Conservation (phyloP, 2,113 vertebrate genomes). For the Malurus elegans region DNA sequence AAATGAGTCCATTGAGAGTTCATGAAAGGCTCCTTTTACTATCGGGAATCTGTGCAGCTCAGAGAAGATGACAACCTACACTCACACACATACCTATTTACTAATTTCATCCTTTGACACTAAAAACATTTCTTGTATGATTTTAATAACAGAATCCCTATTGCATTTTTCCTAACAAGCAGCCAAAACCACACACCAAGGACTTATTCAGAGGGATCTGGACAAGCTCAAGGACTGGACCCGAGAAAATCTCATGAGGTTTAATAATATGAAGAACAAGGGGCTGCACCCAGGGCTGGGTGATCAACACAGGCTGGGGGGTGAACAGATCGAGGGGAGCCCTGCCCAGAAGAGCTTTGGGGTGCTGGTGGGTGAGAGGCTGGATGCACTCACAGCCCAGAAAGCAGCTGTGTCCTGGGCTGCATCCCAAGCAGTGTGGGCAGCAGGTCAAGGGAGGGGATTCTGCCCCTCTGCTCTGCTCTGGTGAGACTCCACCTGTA, state of each 20-base stretch:
- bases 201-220: not conserved
- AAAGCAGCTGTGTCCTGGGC: not conserved
- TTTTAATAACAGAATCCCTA: not conserved
- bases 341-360: not conserved
- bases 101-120: not conserved
- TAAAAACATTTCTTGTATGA: not conserved
- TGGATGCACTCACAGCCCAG: not conserved
- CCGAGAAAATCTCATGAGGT: not conserved
- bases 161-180: not conserved
- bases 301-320: not conserved
- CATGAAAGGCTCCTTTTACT: not conserved
- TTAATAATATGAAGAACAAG: not conserved
- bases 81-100: not conserved
- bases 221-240: not conserved
- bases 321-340: accelerated
- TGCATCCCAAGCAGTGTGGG: not conserved
- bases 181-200: not conserved
- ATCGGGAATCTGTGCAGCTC: not conserved
- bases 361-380: not conserved
- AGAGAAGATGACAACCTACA: not conserved
- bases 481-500: not conserved
- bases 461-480: not conserved
- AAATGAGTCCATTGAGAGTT: not conserved
- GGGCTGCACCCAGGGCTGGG: not conserved
- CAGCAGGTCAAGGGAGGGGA: not conserved